phyloP scores from a whole-genome alignment of 23 tunicate species.

The Ciona savignyi region DNA sequence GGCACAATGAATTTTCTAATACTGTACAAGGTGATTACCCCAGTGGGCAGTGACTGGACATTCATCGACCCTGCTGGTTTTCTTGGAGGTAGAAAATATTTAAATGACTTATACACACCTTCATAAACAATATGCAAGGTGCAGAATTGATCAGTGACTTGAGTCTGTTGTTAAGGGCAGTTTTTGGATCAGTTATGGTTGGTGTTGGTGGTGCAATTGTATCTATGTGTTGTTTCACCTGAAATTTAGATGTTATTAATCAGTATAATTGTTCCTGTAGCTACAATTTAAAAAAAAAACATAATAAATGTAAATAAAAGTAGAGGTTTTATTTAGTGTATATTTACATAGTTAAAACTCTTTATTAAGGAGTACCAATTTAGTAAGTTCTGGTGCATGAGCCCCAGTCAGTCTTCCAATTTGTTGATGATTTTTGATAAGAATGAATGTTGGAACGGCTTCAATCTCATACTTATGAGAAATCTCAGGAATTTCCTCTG shows the following conservation, averaged over 20 bases:
- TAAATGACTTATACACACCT: constrained; percentile 11
- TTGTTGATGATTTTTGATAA: constrained; percentile 68
- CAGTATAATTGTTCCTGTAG: not conserved
- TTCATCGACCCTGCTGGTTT: too few relatives aligned
- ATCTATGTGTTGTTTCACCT: too few relatives aligned
- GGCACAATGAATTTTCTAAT: too few relatives aligned
- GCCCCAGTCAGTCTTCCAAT: constrained; percentile 83
- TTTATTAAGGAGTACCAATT: constrained; percentile 19
- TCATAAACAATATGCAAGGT: constrained; percentile 76
- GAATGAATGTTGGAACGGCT: constrained; percentile 91
- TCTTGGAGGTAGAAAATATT: not conserved
- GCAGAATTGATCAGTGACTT: constrained; percentile 51
- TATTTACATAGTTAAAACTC: not conserved
- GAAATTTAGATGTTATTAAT: not conserved
- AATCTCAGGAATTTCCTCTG: constrained; percentile 88
- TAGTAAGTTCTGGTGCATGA: constrained; percentile 78
- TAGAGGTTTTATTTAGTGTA: too few relatives aligned
- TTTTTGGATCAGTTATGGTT: constrained; percentile 24
- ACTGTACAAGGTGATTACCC: too few relatives aligned
- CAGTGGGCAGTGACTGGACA: not conserved
- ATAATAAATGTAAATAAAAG: too few relatives aligned
- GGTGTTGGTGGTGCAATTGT: constrained; percentile 46
- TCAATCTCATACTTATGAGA: constrained; percentile 63
- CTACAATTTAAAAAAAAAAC: too few relatives aligned
- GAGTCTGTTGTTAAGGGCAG: constrained; percentile 31